These are phyloP conservation scores for Leuciscus waleckii DNA, from an alignment of 2,797 vertebrate species.

Conservation along the genomic window DNA sequence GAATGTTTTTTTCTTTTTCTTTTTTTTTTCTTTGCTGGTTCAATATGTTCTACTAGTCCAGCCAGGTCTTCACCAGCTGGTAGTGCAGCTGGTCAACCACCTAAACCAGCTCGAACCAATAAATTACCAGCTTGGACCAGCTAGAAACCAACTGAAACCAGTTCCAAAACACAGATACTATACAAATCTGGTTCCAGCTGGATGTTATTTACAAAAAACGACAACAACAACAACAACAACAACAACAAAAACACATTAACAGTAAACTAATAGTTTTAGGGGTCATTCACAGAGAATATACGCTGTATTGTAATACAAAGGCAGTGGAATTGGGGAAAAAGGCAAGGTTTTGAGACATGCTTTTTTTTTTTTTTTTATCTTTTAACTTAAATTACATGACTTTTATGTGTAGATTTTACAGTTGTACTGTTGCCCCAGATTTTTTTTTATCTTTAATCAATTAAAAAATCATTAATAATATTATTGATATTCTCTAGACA, in stretches of 20 bases:
- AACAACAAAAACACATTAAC: too few relatives aligned
- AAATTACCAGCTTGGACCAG: slow-evolving; percentile 18
- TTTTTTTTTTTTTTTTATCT: too few relatives aligned
- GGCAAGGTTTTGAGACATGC: background rate
- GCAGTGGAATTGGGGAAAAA: background rate
- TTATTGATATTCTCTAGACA: background rate
- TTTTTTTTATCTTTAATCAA: background rate
- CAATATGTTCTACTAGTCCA: slow-evolving; percentile 6
- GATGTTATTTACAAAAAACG: background rate
- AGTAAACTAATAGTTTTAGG: background rate
- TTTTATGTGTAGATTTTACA: background rate
- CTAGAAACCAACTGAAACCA: background rate
- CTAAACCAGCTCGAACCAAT: slow-evolving; percentile 23
- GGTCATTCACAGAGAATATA: background rate
- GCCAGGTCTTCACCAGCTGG: slow-evolving; percentile 34
- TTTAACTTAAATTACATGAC: background rate
- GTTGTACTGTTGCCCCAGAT: background rate
- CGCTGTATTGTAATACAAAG: background rate
- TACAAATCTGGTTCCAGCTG: background rate
- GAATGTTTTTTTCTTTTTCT: background rate
- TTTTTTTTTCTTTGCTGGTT: background rate
- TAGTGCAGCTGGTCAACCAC: slow-evolving; percentile 40
- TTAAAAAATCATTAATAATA: background rate
- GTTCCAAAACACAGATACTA: slow-evolving; percentile 15
- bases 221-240: too few relatives aligned